Evolutionary conservation across 1,140 invertebrate genomes (phyloP), one percentile per base, ranked within the genome.

Genomic region (Lutraria rhynchaena): DNA sequence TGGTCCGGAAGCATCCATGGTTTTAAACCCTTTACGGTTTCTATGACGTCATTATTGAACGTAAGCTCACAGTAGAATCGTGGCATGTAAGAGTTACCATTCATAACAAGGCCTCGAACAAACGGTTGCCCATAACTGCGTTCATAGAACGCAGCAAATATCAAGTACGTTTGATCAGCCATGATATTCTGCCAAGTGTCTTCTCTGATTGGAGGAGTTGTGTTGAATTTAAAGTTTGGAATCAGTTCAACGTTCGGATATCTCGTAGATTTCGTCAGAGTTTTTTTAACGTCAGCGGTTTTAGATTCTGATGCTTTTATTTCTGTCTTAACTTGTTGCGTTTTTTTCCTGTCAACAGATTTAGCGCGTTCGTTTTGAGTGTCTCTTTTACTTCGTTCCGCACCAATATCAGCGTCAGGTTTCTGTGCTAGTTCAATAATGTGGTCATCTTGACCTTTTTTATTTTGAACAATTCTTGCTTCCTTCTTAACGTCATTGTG

Each of bases 1-100:
- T 71, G 69, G 24, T 71, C 69, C 19, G 69, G 69, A 5, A 71
- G 33, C 69, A 71, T 71, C 69, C 69, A 71, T 1, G 49, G 49
- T 33, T 44, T 71, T 33, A 41, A 41, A n/a, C 69, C 69, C 49
- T 53, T 71, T 3, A 35, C 24, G 0, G 69, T 71, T 15, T 29
- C 11, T 22, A 71, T 27, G 17, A 3, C n/a, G 19, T 57, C 17
- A 17, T 31, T 3, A 0, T 29, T 29, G 53, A 31, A 70, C 13
- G 69, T 71, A 0, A 55, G 3, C 51, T 71, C 69, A 35, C 69
- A 71, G 41, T 55, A 71, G 19, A 71, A 71, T 24, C 51, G 49
- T 11, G 69, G 69, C 27, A 71, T 24, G 17, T 29, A 71, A 31
- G 46, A 51, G 37, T 71, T 71, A 17, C 69, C 69, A 22, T 71